phyloP scores from a whole-genome alignment of 2,888 invertebrate species.

The Micropterix aruncella region DNA sequence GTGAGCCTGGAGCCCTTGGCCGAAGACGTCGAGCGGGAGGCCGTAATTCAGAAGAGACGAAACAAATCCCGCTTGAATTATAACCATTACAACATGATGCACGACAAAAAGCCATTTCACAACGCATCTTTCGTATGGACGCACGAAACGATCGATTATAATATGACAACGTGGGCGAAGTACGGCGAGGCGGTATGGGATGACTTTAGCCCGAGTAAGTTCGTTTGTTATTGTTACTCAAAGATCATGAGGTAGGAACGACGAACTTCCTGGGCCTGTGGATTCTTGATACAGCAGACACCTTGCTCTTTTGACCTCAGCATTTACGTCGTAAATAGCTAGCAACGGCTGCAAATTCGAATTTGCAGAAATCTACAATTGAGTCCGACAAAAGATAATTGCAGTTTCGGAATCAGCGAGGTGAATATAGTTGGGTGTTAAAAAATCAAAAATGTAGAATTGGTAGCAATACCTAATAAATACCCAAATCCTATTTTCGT shows the following conservation, averaged over 20 bases:
- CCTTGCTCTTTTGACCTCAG: too few relatives aligned
- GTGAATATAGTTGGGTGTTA: too few relatives aligned
- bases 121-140: background rate
- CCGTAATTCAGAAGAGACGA: background rate
- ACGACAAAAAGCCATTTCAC: background rate
- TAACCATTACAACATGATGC: background rate
- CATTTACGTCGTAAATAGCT: too few relatives aligned
- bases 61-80: background rate
- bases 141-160: background rate
- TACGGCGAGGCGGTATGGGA: background rate
- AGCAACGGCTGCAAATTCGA: too few relatives aligned
- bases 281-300: too few relatives aligned
- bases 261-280: too few relatives aligned
- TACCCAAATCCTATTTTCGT: too few relatives aligned
- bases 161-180: background rate
- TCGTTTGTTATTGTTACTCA: background rate
- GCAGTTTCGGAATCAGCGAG: too few relatives aligned
- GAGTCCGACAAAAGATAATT: too few relatives aligned
- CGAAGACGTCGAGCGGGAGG: background rate
- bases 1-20: background rate
- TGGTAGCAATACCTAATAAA: too few relatives aligned
- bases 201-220: background rate
- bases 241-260: background rate
- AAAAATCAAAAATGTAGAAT: too few relatives aligned
- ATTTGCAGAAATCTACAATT: too few relatives aligned